These are phyloP conservation scores for Lagria hirta DNA, from an alignment of 2,888 invertebrate genomes.

Conservation along the genomic window DNA sequence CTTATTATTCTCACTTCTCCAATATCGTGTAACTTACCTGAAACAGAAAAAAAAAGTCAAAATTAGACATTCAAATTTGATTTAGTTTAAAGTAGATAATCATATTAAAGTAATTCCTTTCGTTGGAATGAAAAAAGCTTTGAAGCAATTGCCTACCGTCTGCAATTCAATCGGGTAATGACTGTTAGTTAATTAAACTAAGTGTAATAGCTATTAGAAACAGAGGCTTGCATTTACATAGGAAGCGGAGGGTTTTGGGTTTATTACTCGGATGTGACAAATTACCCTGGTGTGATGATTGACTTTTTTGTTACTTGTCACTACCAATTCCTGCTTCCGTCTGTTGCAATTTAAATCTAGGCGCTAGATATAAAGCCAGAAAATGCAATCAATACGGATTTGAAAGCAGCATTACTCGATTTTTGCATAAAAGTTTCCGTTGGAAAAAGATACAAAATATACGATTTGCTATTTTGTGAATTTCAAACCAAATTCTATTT, in stretches of 20 bases:
- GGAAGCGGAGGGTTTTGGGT: conserved; percentile 33
- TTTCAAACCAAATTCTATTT: no score
- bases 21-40: conserved; percentile 10
- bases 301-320: conserved; percentile 23
- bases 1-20: neutral
- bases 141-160: conserved; percentile 34
- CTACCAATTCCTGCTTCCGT: conserved; percentile 9
- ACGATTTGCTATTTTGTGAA: no score
- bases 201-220: conserved; percentile 46
- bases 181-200: conserved; percentile 47
- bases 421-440: no score
- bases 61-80: conserved; percentile 14
- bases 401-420: no score
- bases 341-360: conserved; percentile 4
- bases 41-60: conserved; percentile 8
- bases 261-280: conserved; percentile 33
- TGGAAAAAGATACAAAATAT: no score
- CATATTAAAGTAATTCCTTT: conserved; percentile 26
- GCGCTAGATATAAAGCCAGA: neutral
- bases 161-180: conserved; percentile 45
- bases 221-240: conserved; percentile 44
- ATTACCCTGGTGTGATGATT: conserved; percentile 22
- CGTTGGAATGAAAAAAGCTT: conserved; percentile 12
- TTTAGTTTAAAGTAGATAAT: conserved; percentile 27
- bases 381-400: neutral